Base-by-base conservation (phyloP, 92 coral and sea anemone species). In the Galaxea fascicularis region DNA sequence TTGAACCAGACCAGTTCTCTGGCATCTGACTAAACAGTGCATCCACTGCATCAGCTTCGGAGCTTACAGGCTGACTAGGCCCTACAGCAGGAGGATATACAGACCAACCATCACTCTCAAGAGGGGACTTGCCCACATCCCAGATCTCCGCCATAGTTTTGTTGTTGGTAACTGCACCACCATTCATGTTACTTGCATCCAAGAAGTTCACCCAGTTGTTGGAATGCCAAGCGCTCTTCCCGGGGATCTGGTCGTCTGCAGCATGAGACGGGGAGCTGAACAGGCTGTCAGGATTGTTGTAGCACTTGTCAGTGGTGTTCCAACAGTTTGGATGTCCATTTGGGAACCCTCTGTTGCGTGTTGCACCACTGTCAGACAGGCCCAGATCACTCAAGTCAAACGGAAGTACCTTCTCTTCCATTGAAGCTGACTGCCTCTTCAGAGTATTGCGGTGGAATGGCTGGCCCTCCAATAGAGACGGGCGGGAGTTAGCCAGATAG, bases 181-280 rank as follows among this genome's bases (percentile, higher is more conserved):
- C 89, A 56, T 79, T 87, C 53, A 91, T 53, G 8, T 90, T 86
- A 78, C 91, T 88, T 35, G 86, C 94, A 57, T 95, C 99, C 80
- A 96, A 85, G 86, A 96, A 96, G 88, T 96, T 96, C 44, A 96
- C 99, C 99, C 99, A 96, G 88, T 94, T 96, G 86, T 93, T 96
- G 78, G 95, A 68, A 27, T 70, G 90, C 24, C 97, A 89, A 0
- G 89, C 80, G 52, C 82, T 86, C 83, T 86, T 96, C 5, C 88
- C 90, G 20, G 88, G 89, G 57, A 90, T 82, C 76, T 86, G 81
- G 17, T 91, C 90, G 22, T 95, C 97, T 21, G 85, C 59, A 13
- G 73, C 62, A 4, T 77, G 77, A 8, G 95, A 69, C 20, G 84
- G 71, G 15, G 89, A 58, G 74, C 98, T 94, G 83, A 94, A 94